phyloP scores from a whole-genome alignment of 1,140 invertebrate species.

The Odontomachus brunneus region DNA sequence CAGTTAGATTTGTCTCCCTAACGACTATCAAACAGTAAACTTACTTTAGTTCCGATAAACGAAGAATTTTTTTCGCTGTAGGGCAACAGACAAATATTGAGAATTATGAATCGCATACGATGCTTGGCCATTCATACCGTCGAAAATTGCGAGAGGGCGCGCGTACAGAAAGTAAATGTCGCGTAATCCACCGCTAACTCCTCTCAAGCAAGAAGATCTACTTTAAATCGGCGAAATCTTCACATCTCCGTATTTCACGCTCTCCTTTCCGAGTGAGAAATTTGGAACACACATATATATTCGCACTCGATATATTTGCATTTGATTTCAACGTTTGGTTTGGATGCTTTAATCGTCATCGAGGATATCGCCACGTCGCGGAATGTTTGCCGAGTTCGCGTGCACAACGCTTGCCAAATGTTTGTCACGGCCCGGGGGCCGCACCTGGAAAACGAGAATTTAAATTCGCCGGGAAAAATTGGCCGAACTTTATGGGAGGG shows the following conservation, averaged over 20 bases:
- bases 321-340: constrained; percentile 14
- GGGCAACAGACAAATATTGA: too few species aligned
- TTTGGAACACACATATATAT: constrained; percentile 3
- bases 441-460: constrained; percentile 14
- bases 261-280: background rate
- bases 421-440: background rate
- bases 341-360: background rate
- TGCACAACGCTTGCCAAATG: too few species aligned
- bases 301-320: background rate
- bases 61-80: too few species aligned
- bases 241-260: background rate
- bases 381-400: background rate
- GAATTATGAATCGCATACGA: background rate
- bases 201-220: background rate
- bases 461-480: constrained; percentile 37
- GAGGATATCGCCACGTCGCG: background rate
- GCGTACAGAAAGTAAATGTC: background rate
- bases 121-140: too few species aligned
- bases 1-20: too few species aligned
- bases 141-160: background rate
- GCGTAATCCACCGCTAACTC: constrained; percentile 17
- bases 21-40: too few species aligned
- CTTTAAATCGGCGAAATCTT: constrained; percentile 3
- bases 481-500: constrained; percentile 1
- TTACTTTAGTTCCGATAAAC: too few species aligned